Conservation (phyloP, 2,113 vertebrate genomes). For the Onychostruthus taczanowskii region DNA sequence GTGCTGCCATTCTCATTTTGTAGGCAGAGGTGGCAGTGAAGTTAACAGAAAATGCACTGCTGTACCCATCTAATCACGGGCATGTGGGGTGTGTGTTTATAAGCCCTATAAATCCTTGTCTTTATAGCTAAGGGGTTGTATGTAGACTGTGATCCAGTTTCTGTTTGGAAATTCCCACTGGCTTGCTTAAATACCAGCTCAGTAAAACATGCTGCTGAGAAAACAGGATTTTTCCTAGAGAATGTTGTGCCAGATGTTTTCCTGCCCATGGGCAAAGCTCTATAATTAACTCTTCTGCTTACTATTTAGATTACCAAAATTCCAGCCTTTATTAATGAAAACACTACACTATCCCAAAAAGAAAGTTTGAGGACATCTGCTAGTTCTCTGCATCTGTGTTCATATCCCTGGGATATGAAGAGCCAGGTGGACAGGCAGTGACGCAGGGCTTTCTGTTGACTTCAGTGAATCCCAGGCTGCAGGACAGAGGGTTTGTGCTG, state of each 20-base stretch:
- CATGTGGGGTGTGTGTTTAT: background rate
- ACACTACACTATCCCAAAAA: background rate
- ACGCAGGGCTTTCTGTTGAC: background rate
- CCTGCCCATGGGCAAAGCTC: background rate
- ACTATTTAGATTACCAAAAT: background rate
- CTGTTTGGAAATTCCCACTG: background rate
- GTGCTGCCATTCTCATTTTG: background rate
- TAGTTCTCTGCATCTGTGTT: background rate
- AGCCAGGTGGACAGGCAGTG: background rate
- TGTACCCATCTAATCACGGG: background rate
- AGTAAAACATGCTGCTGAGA: background rate
- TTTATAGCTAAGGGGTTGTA: background rate
- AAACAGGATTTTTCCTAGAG: constrained; percentile 3
- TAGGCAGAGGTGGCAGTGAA: background rate
- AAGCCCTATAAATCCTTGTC: background rate
- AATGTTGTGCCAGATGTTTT: constrained; percentile 19
- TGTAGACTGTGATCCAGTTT: background rate
- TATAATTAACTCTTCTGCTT: background rate
- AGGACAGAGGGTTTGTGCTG: background rate
- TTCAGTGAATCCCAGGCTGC: background rate
- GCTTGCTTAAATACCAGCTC: background rate
- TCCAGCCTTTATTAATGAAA: constrained; percentile 21
- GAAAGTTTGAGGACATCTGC: background rate
- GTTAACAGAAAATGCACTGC: background rate
- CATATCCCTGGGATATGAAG: background rate